These are phyloP conservation scores for Suncus etruscus DNA, from an alignment of 2,113 vertebrate species.

Conservation along the genomic window DNA sequence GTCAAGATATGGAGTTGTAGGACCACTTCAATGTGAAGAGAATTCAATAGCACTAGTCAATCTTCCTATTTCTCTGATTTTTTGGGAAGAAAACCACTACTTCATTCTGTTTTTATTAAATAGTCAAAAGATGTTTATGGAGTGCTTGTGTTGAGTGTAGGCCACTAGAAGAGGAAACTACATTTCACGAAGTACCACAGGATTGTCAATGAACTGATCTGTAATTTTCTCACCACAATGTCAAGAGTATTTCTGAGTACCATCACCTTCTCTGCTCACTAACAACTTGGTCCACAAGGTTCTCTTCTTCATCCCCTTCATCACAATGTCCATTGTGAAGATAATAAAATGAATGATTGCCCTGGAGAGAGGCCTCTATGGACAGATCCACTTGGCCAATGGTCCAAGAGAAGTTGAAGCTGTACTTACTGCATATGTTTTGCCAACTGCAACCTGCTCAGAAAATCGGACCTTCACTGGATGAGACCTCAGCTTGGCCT, in stretches of 20 bases:
- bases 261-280: background rate
- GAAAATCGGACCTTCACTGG: conserved; percentile 98
- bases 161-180: background rate
- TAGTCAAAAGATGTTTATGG: conserved; percentile 58
- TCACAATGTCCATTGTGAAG: background rate
- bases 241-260: background rate
- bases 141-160: conserved; percentile 45
- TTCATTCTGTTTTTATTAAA: conserved; percentile 68
- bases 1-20: conserved; percentile 43
- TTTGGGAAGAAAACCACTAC: conserved; percentile 64
- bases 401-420: background rate
- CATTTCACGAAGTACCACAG: conserved; percentile 53
- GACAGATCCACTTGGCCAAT: background rate
- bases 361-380: background rate
- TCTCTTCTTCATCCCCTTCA: background rate
- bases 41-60: conserved; percentile 38
- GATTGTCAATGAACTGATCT: conserved; percentile 10
- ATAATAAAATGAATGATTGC: background rate
- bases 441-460: conserved; percentile 96
- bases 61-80: background rate
- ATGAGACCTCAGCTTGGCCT: conserved; percentile 96
- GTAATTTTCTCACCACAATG: background rate
- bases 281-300: background rate
- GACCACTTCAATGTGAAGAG: conserved; percentile 61
- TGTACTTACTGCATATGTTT: conserved; percentile 96